Evolutionary conservation across 1,140 invertebrate species (phyloP).

Genomic region (Sycobia sp.): DNA sequence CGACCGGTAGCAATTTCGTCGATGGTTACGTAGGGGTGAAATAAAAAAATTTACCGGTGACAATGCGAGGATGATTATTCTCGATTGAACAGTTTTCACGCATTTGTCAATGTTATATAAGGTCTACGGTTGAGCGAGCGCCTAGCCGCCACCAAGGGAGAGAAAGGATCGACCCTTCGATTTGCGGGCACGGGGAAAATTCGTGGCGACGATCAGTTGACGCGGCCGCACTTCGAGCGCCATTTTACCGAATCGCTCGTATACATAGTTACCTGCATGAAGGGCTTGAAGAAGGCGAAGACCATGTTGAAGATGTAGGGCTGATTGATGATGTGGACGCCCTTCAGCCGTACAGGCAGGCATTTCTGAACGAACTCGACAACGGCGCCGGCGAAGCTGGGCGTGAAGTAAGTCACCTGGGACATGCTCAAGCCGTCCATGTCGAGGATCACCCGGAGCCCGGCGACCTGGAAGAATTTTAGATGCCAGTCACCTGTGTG

Average conservation of each 20-base stretch:
- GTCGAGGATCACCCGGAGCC: slow-evolving; percentile 71
- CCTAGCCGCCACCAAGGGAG: too few relatives aligned
- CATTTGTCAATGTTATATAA: too few relatives aligned
- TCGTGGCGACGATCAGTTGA: too few relatives aligned
- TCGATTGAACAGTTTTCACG: too few relatives aligned
- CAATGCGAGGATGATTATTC: background rate
- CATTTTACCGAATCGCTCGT: too few relatives aligned
- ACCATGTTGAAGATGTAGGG: slow-evolving; percentile 78
- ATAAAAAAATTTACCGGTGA: background rate
- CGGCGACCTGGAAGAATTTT: slow-evolving; percentile 52
- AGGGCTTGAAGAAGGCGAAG: slow-evolving; percentile 78
- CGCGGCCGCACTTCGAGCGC: too few relatives aligned
- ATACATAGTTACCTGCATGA: slow-evolving; percentile 61
- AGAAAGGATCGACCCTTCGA: too few relatives aligned
- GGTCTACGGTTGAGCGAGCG: too few relatives aligned
- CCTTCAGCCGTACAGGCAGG: slow-evolving; percentile 71
- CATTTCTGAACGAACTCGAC: slow-evolving; percentile 73
- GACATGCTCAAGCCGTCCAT: slow-evolving; percentile 69
- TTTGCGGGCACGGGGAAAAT: too few relatives aligned
- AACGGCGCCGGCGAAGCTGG: slow-evolving; percentile 68
- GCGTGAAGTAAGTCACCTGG: slow-evolving; percentile 75
- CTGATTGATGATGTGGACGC: slow-evolving; percentile 79
- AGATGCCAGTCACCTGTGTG: background rate
- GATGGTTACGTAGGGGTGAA: too few relatives aligned
- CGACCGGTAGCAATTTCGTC: too few relatives aligned